Percentiles rank a stretch among this genome's conserved stretches.
phyloP scores from a whole-genome alignment of 2,888 invertebrate species.

The Synanthedon myopaeformis region DNA sequence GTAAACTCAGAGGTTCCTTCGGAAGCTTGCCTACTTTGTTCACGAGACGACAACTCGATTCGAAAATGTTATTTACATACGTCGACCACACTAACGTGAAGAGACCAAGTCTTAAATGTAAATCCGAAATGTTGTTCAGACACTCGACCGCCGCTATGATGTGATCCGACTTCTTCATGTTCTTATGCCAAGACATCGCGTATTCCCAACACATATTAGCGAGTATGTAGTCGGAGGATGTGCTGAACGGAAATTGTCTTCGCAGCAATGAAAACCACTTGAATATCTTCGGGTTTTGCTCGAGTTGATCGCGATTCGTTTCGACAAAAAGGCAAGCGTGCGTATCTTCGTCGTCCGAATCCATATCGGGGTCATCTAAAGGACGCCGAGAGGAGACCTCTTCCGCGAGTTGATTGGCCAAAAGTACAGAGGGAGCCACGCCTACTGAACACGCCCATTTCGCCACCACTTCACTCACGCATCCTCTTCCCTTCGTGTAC shows the following conservation, averaged over 20 bases:
- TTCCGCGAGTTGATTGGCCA: slow-evolving; percentile 63
- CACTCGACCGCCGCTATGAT: slow-evolving; percentile 80
- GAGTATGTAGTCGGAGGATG: slow-evolving; percentile 81
- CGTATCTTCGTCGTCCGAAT: slow-evolving; percentile 27
- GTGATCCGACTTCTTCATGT: slow-evolving; percentile 73
- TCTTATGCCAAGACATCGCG: slow-evolving; percentile 87
- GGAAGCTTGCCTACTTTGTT: slow-evolving; percentile 88
- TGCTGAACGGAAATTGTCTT: slow-evolving; percentile 87
- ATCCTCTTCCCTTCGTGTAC: slow-evolving; percentile 77
- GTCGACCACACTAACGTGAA: slow-evolving; percentile 90
- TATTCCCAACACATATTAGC: slow-evolving; percentile 94
- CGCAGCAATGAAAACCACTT: slow-evolving; percentile 75
- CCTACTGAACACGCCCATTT: slow-evolving; percentile 86
- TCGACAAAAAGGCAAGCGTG: slow-evolving; percentile 38
- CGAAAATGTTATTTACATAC: slow-evolving; percentile 84
- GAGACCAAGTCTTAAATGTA: slow-evolving; percentile 80
- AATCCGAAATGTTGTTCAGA: slow-evolving; percentile 74
- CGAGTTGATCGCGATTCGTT: slow-evolving; percentile 40
- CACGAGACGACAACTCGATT: slow-evolving; percentile 79
- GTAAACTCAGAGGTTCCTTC: slow-evolving; percentile 84
- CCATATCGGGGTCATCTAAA: slow-evolving; percentile 9
- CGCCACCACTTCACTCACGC: slow-evolving; percentile 89
- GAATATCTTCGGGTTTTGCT: slow-evolving; percentile 64
- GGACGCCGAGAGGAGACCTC: slow-evolving; percentile 12
- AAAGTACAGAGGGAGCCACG: slow-evolving; percentile 73